Base-by-base conservation (phyloP, 2,797 vertebrate species). In the Glossophaga mutica region DNA sequence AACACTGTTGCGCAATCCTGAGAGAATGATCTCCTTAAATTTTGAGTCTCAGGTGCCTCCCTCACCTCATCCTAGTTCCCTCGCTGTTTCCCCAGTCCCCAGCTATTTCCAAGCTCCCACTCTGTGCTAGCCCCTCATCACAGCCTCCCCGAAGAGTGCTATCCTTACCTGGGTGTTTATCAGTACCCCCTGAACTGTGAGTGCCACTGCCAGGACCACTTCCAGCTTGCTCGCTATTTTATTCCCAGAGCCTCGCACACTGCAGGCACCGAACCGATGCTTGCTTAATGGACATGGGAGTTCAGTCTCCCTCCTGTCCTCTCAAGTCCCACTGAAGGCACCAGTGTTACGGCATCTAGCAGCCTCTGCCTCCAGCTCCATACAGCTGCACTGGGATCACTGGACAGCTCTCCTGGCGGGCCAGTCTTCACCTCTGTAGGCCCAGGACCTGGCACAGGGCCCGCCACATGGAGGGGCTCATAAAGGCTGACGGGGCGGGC, bases 401-500 rank as follows among this genome's bases (percentile, higher is more conserved):
- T 44, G 11, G 44, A 39, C 16, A 26, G n/a, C 18, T 12, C 10
- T 39, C 11, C 21, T 4, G 37, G 18, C n/a, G n/a, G 19, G 14
- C 19, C 19, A 24, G 48, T 7, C 42, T 42, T 52, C 44, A n/a
- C 39, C 18, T 74, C 9, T 46, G 32, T 11, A 11, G 14, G 9
- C 19, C 50, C 8, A 9, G 87, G 42, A 10, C 44, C 21, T 14
- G 24, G 81, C 29, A 1, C 34, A 26, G 48, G n/a, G 29, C 37
- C 48, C 34, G n/a, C 9, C 11, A 18, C 18, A 71, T 12, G 65
- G 0, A 8, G 42, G 34, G 12, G 12, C 48, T 86, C 22, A 3
- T 6, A 37, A 7, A 48, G 0, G n/a, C 32, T 12, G n/a, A 48
- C 19, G 37, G 44, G 87, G 3, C 0, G 24, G 50, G 29, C 5